Conservation (phyloP, 37 sponge, comb jelly and placozoan genomes). For the Aphrocallistes beatrix region DNA sequence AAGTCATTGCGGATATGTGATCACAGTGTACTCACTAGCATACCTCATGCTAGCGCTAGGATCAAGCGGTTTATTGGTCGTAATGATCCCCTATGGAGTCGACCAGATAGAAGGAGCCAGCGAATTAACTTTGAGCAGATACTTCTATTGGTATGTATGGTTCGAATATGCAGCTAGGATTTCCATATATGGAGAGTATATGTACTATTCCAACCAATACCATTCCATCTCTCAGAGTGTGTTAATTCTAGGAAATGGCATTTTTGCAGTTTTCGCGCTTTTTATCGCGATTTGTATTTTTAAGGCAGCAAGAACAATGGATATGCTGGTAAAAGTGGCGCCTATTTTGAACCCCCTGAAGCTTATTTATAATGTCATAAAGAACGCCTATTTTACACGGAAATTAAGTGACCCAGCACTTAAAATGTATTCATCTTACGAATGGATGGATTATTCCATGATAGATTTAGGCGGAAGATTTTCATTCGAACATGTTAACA, state of each 20-base stretch:
- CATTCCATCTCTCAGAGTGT: background rate
- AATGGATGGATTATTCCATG: background rate
- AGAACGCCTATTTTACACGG: background rate
- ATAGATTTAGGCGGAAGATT: background rate
- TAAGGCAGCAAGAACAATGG: background rate
- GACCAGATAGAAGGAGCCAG: background rate
- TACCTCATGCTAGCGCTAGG: background rate
- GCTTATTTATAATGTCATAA: background rate
- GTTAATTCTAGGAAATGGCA: background rate
- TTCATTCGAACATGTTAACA: background rate
- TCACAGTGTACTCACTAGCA: background rate
- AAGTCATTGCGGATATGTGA: background rate
- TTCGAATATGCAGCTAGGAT: background rate
- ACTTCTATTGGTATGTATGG: constrained; percentile 14
- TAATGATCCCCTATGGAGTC: constrained; percentile 6
- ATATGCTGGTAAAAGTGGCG: background rate
- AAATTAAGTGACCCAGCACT: background rate
- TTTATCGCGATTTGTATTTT: background rate
- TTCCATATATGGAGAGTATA: background rate
- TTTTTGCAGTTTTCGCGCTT: background rate
- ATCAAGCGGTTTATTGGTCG: background rate
- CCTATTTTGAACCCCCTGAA: background rate
- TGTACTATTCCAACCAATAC: background rate
- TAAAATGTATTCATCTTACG: background rate
- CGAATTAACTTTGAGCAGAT: background rate